phyloP scores from a whole-genome alignment of 2,113 vertebrate species.

The Heloderma charlesbogerti region DNA sequence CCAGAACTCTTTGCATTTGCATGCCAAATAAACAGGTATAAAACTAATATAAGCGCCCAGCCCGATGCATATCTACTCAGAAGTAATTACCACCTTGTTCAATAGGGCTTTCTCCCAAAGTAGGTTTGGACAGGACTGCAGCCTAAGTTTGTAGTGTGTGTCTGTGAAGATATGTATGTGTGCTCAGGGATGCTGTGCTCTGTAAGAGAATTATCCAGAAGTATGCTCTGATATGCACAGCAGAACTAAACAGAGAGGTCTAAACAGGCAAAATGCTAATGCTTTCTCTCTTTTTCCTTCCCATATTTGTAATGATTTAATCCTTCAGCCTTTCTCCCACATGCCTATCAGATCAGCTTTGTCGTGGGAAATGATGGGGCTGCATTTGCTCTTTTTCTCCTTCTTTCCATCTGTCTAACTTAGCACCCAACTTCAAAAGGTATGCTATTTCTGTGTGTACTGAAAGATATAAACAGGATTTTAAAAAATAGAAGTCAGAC shows the following conservation, averaged over 20 bases:
- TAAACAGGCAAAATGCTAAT: neutral
- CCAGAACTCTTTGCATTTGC: neutral
- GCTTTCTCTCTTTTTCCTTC: conserved; percentile 38
- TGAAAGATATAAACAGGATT: neutral
- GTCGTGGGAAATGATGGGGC: neutral
- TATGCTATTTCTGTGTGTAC: neutral
- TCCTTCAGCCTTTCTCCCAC: conserved; percentile 4
- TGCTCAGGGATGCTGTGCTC: neutral
- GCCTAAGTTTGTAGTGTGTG: neutral
- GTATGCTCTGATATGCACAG: neutral
- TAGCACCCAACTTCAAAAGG: neutral
- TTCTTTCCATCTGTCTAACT: neutral
- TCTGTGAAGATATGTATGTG: neutral
- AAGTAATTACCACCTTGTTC: neutral
- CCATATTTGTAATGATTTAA: conserved; percentile 32
- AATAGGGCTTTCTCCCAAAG: neutral
- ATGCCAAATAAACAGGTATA: neutral
- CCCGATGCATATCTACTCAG: neutral
- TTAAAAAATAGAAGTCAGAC: neutral
- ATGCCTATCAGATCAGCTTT: conserved; percentile 8
- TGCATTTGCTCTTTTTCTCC: neutral
- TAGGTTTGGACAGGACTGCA: neutral
- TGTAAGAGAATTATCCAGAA: neutral
- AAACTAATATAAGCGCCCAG: neutral
- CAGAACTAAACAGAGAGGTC: neutral